Percentiles rank a stretch among this genome's conserved stretches.
phyloP scores from a whole-genome alignment of 2,797 vertebrate species.

The Rachycentron canadum region DNA sequence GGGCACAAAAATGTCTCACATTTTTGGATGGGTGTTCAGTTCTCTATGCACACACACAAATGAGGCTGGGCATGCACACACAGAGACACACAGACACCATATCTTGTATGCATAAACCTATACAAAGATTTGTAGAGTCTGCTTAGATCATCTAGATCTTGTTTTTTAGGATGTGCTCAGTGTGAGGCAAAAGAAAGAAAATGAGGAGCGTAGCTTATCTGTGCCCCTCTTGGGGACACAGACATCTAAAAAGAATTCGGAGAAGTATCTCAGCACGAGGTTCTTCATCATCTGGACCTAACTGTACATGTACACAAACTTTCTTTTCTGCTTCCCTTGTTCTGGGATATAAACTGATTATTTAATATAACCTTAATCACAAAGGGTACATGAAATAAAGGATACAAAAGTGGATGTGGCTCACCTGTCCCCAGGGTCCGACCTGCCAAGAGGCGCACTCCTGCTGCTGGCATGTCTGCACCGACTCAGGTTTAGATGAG shows the following conservation, averaged over 20 bases:
- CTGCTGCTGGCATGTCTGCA: conserved; percentile 94
- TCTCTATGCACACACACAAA: conserved; percentile 51
- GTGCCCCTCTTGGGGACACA: no score
- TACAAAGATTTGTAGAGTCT: conserved; percentile 15
- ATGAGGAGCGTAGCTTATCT: conserved; percentile 42
- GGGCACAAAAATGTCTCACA: conserved; percentile 63
- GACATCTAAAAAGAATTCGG: conserved; percentile 39
- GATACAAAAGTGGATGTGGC: background rate
- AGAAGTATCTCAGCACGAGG: background rate
- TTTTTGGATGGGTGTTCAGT: conserved; percentile 63
- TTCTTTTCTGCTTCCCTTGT: background rate
- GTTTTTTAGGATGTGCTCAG: conserved; percentile 20
- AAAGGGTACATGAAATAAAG: background rate
- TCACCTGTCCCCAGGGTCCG: conserved; percentile 97
- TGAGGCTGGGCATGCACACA: conserved; percentile 19
- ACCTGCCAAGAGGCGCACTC: conserved; percentile 99
- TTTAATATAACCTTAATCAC: background rate
- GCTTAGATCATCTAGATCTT: conserved; percentile 21
- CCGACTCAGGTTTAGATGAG: conserved; percentile 90
- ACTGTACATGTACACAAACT: background rate
- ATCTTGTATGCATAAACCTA: conserved; percentile 33
- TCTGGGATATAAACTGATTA: background rate
- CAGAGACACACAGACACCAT: conserved; percentile 26
- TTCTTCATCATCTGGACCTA: no score
- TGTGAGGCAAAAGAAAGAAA: background rate